Conservation (phyloP, 1,140 invertebrate species). For the Proctacanthus coquilletti region DNA sequence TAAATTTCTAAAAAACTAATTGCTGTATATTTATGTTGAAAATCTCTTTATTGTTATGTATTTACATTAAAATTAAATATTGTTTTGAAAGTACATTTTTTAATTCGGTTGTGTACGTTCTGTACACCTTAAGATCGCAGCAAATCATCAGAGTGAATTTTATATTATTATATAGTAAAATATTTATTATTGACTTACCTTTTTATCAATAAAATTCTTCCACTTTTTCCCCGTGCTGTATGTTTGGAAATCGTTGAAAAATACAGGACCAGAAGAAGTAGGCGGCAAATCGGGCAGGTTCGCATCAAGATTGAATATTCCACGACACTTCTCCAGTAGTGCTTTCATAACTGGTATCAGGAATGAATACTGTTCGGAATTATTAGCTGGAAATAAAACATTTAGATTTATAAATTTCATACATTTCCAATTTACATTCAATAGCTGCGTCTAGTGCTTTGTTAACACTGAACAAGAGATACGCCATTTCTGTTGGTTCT, state of each 20-base stretch:
- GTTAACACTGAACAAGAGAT: constrained; percentile 33
- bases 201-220: constrained; percentile 39
- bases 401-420: constrained; percentile 4
- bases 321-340: constrained; percentile 38
- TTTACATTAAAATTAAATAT: too few species aligned
- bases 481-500: constrained; percentile 37
- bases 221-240: constrained; percentile 42
- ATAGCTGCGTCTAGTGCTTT: constrained; percentile 29
- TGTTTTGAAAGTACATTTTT: too few species aligned
- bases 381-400: constrained; percentile 25
- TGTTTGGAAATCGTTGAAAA: constrained; percentile 45
- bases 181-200: constrained; percentile 28
- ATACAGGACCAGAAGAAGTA: constrained; percentile 36
- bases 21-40: too few species aligned
- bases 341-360: constrained; percentile 47
- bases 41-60: too few species aligned
- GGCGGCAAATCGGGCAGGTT: constrained; percentile 38
- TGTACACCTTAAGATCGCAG: too few species aligned
- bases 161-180: too few species aligned
- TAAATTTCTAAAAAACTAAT: too few species aligned
- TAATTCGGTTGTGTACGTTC: too few species aligned
- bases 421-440: constrained; percentile 20
- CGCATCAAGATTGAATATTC: constrained; percentile 33
- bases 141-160: too few species aligned
- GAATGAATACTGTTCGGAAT: constrained; percentile 44